Evolutionary conservation across 2,113 vertebrate genomes (phyloP).

Genomic region (Corynorhinus townsendii): DNA sequence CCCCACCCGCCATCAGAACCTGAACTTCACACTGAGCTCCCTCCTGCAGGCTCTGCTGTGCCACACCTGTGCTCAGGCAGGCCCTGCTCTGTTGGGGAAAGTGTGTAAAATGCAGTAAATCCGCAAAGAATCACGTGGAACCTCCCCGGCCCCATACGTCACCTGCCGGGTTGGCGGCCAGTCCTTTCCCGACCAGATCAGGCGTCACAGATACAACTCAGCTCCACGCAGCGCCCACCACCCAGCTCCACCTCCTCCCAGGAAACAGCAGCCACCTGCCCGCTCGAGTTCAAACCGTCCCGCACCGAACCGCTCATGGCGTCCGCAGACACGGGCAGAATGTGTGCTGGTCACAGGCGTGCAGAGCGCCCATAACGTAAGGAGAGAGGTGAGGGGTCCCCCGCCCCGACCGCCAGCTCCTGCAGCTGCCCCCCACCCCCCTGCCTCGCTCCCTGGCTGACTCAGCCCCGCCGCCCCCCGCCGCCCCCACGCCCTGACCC

Average conservation of each 20-base stretch:
- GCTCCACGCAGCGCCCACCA: neutral
- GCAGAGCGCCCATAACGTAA: neutral
- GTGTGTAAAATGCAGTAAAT: neutral
- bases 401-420: too few relatives aligned
- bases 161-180: neutral
- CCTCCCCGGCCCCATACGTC: rapidly evolving
- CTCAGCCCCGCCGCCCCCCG: too few relatives aligned
- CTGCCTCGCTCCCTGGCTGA: too few relatives aligned
- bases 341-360: rapidly evolving
- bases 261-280: too few relatives aligned
- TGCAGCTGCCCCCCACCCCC: too few relatives aligned
- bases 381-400: too few relatives aligned
- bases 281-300: too few relatives aligned
- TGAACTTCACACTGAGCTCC: neutral
- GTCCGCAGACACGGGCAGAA: neutral
- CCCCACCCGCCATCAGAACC: neutral
- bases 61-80: neutral
- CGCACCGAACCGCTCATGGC: too few relatives aligned
- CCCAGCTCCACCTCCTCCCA: neutral
- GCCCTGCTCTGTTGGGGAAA: neutral
- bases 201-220: neutral
- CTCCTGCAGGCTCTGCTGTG: neutral
- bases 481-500: neutral
- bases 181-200: neutral
- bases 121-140: neutral